Conservation (phyloP, 2,113 vertebrate genomes). For the Parotia lawesii region DNA sequence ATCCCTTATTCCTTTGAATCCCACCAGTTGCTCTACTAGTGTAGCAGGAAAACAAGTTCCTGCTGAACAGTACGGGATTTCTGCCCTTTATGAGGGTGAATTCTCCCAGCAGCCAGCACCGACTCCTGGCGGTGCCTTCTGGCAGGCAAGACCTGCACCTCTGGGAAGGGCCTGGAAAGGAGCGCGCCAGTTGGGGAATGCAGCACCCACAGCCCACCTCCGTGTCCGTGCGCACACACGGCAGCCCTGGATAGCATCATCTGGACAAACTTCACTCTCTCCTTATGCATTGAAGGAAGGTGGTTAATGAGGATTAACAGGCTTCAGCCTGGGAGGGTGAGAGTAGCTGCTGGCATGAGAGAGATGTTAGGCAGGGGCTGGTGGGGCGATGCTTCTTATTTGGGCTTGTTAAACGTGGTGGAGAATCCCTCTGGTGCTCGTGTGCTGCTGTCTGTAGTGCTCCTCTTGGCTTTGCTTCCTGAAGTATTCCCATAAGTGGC, state of each 20-base stretch:
- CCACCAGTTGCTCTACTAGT: background rate
- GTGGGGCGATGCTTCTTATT: background rate
- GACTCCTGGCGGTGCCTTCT: rapidly evolving
- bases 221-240: rapidly evolving
- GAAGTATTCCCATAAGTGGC: background rate
- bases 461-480: background rate
- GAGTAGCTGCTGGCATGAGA: background rate
- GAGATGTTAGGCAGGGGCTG: background rate
- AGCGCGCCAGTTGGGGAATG: rapidly evolving
- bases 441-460: background rate
- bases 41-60: background rate
- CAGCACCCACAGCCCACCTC: background rate
- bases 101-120: background rate
- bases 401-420: rapidly evolving
- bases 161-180: background rate
- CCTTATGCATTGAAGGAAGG: background rate
- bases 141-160: rapidly evolving
- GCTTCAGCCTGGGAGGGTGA: background rate
- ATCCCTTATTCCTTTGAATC: background rate
- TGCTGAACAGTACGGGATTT: background rate
- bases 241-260: background rate
- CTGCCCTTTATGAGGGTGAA: background rate
- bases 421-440: background rate
- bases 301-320: background rate
- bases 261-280: background rate